Evolutionary conservation across 2,113 vertebrate genomes (phyloP), one percentile per base, ranked within the genome.

Genomic region (Nibea coibor): DNA sequence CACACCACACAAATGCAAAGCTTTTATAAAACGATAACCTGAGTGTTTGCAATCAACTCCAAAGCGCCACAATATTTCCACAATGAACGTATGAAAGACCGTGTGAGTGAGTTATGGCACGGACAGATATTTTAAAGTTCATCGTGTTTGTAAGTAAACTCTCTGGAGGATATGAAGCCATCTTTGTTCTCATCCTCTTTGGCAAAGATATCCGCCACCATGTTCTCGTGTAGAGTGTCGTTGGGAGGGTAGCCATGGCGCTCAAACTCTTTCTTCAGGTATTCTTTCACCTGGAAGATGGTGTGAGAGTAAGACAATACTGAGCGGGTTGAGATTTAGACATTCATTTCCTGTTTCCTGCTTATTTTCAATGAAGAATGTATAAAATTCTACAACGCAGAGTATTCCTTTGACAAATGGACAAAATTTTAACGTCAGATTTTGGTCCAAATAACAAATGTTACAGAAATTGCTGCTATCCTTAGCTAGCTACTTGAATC

Each of bases 121-220:
- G 50, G 19, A 53, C 7, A 24, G 59, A 19, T 14, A 73, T 16
- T 65, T 92, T 94, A 99, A 63, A 99, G 95, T 80, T 99, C 98
- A 70, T 99, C 98, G 0, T 98, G 98, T 86, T 95, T 94, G 92
- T 98, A 99, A 0, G 97, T 98, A 84, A 99, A 99, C 91, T 99
- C 98, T 85, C 98, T 96, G 31, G 98, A 96, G 85, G 98, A 98
- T 92, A 99, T 98, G 92, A 95, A 98, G 31, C 98, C 98, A 7
- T 99, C 98, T 63, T 93, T 93, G 82, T 99, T 97, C 92, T 97
- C 94, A 84, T 99, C 98, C 95, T 99, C 98, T 93, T 97, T 98
- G 84, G 95, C 90, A 88, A 99, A 99, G 84, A 99, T 99, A 63
- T 99, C 97, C 64, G 96, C 95, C 72, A 96, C 94, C 95, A 99